These are phyloP conservation scores for Bimastos eiseni DNA, from an alignment of 2,888 invertebrate species.

Conservation along the genomic window DNA sequence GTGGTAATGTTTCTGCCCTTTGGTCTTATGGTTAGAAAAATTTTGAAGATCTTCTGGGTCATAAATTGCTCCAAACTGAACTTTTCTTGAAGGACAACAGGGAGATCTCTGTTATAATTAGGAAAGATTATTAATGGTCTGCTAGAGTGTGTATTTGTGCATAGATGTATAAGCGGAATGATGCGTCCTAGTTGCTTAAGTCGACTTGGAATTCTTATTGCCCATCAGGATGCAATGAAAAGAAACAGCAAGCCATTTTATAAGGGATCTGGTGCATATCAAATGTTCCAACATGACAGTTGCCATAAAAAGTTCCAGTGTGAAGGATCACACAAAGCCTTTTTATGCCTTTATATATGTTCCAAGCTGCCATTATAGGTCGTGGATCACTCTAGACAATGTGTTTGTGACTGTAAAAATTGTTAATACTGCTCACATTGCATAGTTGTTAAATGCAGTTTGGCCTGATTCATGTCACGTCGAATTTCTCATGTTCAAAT, in stretches of 20 bases:
- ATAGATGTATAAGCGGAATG: not conserved
- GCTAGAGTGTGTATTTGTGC: not conserved
- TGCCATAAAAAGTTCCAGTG: not conserved
- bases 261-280: not conserved
- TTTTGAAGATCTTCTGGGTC: not conserved
- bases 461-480: not conserved
- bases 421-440: not conserved
- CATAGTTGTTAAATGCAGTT: not conserved
- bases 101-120: not conserved
- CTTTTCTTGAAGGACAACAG: not conserved
- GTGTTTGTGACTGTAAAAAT: not conserved
- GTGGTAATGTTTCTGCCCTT: not conserved
- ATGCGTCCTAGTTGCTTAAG: not conserved
- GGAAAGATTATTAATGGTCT: not conserved
- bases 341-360: not conserved
- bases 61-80: not conserved
- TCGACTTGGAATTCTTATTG: not conserved
- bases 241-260: not conserved
- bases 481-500: not conserved
- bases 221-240: not conserved
- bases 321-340: not conserved
- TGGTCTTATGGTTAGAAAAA: not conserved
- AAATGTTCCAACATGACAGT: not conserved
- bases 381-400: not conserved
- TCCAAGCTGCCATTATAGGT: not conserved